Evolutionary conservation across 2,888 invertebrate species (phyloP).

Genomic region (Nipponacmea schrenckii): DNA sequence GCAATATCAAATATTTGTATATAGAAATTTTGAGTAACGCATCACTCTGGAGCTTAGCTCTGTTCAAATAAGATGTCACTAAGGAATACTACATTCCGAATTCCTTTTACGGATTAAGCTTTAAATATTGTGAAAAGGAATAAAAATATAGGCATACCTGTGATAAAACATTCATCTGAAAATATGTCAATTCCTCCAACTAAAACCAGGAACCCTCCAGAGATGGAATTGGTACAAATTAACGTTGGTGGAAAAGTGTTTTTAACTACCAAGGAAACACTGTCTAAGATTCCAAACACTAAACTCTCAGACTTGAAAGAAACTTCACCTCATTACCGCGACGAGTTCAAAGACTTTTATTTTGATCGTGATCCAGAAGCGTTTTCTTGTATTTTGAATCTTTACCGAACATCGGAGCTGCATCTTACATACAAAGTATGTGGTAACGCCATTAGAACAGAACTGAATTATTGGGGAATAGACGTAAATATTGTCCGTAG

Average conservation of each 20-base stretch:
- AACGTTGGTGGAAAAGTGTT: conserved; percentile 18
- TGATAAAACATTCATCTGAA: no score
- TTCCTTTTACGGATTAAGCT: no score
- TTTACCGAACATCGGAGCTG: conserved; percentile 36
- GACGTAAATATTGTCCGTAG: conserved; percentile 32
- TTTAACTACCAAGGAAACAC: conserved; percentile 15
- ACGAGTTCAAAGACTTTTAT: conserved; percentile 24
- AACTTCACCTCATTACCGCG: conserved; percentile 8
- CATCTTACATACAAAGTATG: conserved; percentile 40
- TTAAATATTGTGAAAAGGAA: no score
- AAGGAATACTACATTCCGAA: no score
- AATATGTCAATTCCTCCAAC: no score
- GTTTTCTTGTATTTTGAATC: conserved; percentile 39
- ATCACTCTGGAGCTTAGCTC: no score
- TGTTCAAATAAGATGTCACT: no score
- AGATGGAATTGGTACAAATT: conserved; percentile 5
- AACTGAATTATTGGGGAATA: conserved; percentile 39
- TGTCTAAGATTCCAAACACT: conserved; percentile 15
- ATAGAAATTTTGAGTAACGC: no score
- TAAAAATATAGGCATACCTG: no score
- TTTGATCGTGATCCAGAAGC: conserved; percentile 40
- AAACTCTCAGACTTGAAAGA: conserved; percentile 6
- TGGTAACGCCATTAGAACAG: conserved; percentile 38
- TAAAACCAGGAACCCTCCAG: background rate
- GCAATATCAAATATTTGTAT: no score